A percentile compares a stretch with the other conserved stretches of the same genome.
phyloP scores from a whole-genome alignment of 2,888 invertebrate genomes.

The Leptogaster cylindrica region DNA sequence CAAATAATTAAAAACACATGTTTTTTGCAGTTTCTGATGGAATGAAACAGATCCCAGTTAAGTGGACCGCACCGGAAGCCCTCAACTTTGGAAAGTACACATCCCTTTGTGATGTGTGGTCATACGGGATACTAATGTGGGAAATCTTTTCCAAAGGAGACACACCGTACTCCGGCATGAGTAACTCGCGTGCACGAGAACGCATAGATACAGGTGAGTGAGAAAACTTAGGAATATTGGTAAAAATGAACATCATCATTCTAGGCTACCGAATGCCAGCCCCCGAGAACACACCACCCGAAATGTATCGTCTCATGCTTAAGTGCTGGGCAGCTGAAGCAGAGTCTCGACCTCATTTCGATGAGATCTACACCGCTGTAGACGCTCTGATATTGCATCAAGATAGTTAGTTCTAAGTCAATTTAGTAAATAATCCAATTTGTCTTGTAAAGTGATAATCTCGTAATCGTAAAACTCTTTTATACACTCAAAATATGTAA shows the following conservation, averaged over 20 bases:
- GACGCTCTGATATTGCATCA: slow-evolving; percentile 67
- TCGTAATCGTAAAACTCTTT: neutral
- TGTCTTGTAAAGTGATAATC: slow-evolving; percentile 24
- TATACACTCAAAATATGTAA: neutral
- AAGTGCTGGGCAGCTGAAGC: slow-evolving; percentile 94
- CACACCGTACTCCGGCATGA: slow-evolving; percentile 92
- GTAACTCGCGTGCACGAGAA: slow-evolving; percentile 91
- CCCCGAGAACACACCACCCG: slow-evolving; percentile 85
- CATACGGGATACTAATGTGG: slow-evolving; percentile 95
- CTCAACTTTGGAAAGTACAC: slow-evolving; percentile 97
- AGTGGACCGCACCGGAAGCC: slow-evolving; percentile 98
- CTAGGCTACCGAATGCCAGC: slow-evolving; percentile 92
- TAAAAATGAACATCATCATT: neutral
- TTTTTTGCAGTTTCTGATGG: slow-evolving; percentile 80
- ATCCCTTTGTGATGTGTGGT: slow-evolving; percentile 95
- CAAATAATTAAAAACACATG: neutral
- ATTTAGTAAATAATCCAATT: neutral
- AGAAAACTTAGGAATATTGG: too few relatives aligned
- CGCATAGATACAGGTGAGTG: slow-evolving; percentile 87
- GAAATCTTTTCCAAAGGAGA: slow-evolving; percentile 94
- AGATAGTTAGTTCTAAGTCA: slow-evolving; percentile 18
- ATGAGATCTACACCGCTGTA: slow-evolving; percentile 81
- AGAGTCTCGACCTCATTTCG: slow-evolving; percentile 89
- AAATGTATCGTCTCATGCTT: slow-evolving; percentile 89
- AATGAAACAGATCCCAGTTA: slow-evolving; percentile 98